Evolutionary conservation across 2,797 vertebrate genomes (phyloP).

Genomic region (Anas georgica): DNA sequence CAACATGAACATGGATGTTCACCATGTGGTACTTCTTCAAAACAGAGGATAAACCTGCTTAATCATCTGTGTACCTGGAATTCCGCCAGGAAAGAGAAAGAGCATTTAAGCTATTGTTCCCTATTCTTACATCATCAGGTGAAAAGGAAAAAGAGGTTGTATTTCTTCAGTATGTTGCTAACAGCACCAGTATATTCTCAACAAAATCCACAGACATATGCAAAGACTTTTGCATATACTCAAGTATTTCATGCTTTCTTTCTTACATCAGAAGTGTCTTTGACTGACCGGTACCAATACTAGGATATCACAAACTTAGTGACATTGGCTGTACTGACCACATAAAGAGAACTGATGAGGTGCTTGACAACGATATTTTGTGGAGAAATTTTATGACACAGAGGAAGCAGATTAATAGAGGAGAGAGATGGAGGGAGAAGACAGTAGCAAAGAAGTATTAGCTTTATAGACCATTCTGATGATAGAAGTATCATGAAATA

Average conservation of each 20-base stretch:
- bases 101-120: background rate
- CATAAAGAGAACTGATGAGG: background rate
- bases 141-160: background rate
- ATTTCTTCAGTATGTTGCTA: background rate
- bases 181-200: background rate
- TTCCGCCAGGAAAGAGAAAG: background rate
- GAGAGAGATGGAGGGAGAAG: background rate
- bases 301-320: background rate
- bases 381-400: background rate
- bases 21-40: background rate
- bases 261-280: background rate
- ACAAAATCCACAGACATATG: background rate
- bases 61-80: background rate
- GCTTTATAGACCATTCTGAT: background rate
- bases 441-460: background rate
- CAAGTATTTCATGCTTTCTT: background rate
- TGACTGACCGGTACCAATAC: background rate
- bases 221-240: background rate
- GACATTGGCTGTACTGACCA: rapidly evolving
- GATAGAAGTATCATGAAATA: background rate
- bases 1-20: background rate
- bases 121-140: background rate
- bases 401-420: background rate
- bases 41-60: background rate
- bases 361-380: background rate